A percentile compares a stretch with the other conserved stretches of the same genome.
phyloP scores from a whole-genome alignment of 2,113 vertebrate genomes.

The Microcebus ravelobensis region DNA sequence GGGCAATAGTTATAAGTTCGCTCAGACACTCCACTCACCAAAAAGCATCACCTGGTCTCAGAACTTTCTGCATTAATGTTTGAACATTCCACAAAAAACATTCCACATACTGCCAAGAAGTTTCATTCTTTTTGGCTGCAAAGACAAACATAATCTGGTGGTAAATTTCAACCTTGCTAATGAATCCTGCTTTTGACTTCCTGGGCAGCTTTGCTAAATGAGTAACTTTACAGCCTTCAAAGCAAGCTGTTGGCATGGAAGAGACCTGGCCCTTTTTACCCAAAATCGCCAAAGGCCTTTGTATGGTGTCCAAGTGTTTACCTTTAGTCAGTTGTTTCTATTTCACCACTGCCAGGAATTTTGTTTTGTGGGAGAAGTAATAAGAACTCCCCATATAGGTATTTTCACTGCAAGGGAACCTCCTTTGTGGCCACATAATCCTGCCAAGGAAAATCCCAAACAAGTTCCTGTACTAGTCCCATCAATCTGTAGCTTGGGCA shows the following conservation, averaged over 20 bases:
- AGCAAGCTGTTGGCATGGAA: neutral
- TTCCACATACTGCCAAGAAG: neutral
- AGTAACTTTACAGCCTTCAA: neutral
- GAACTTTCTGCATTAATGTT: neutral
- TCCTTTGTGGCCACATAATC: neutral
- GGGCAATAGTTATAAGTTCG: neutral
- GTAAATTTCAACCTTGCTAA: neutral
- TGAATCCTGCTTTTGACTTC: slow-evolving; percentile 17
- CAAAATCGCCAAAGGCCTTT: neutral
- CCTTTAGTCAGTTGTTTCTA: neutral
- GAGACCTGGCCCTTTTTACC: neutral
- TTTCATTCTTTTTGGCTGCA: neutral
- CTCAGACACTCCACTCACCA: neutral
- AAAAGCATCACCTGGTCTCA: neutral
- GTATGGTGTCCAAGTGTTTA: neutral
- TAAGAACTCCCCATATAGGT: neutral
- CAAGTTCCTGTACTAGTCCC: neutral
- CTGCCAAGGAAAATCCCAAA: slow-evolving; percentile 5
- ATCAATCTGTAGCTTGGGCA: neutral
- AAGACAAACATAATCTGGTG: neutral
- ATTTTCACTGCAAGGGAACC: slow-evolving; percentile 3
- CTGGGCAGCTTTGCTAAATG: neutral
- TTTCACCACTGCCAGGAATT: neutral
- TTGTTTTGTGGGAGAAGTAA: neutral
- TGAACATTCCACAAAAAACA: neutral